These are phyloP conservation scores for Drosophila rellima DNA, from an alignment of 2,888 invertebrate species.

Conservation along the genomic window DNA sequence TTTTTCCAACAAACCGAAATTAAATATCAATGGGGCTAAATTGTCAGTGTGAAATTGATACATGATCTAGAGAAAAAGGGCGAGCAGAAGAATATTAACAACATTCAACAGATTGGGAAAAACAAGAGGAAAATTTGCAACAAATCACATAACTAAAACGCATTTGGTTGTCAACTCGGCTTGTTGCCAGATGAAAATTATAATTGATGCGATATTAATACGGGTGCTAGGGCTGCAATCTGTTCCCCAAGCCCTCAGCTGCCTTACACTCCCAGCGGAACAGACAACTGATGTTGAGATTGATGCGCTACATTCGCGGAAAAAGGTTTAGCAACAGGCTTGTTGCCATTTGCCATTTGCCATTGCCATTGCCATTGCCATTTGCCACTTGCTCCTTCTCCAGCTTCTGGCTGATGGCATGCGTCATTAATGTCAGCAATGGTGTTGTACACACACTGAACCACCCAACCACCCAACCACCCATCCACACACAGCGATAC, in stretches of 20 bases:
- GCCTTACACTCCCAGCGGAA: neutral
- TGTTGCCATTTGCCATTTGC: slow-evolving; percentile 7
- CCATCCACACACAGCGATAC: slow-evolving; percentile 13
- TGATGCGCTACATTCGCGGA: slow-evolving; percentile 76
- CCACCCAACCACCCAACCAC: slow-evolving; percentile 36
- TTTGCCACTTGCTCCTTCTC: neutral
- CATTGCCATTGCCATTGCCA: neutral
- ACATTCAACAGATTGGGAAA: slow-evolving; percentile 1
- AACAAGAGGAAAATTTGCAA: slow-evolving; percentile 55
- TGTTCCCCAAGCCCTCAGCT: neutral
- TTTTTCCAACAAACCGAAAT: slow-evolving; percentile 47
- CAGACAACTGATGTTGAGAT: slow-evolving; percentile 58
- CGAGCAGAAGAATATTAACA: slow-evolving; percentile 9
- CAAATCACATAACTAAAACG: slow-evolving; percentile 65
- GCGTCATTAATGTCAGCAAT: slow-evolving; percentile 77
- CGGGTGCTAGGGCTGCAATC: slow-evolving; percentile 41
- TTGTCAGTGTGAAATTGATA: slow-evolving; percentile 49
- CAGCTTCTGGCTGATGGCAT: slow-evolving; percentile 68
- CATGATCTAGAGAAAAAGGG: slow-evolving; percentile 16
- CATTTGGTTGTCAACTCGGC: slow-evolving; percentile 66
- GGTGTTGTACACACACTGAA: slow-evolving; percentile 51
- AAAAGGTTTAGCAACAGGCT: slow-evolving; percentile 69
- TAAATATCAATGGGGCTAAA: slow-evolving; percentile 54
- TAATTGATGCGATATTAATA: slow-evolving; percentile 81
- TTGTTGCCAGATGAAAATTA: slow-evolving; percentile 69